phyloP scores from a whole-genome alignment of 2,797 vertebrate species.

The Danio albolineatus region DNA sequence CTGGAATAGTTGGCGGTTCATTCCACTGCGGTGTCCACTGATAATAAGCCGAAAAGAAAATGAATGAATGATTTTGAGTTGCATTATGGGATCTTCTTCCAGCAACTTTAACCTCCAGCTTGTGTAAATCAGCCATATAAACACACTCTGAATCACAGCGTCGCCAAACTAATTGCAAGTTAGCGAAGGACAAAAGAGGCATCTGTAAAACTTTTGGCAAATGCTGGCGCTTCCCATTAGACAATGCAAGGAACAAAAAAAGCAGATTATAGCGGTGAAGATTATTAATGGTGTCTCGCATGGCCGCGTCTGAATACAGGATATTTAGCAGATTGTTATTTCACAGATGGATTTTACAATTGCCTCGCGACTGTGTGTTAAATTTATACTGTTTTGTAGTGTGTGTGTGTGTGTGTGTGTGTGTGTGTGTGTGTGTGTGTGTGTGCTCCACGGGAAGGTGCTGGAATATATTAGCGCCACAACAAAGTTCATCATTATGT shows the following conservation, averaged over 20 bases:
- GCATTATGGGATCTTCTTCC: too few species aligned
- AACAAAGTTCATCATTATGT: slow-evolving; percentile 55
- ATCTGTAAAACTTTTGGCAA: slow-evolving; percentile 50
- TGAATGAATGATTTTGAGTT: too few species aligned
- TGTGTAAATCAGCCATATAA: slow-evolving; percentile 11
- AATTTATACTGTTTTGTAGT: slow-evolving; percentile 67
- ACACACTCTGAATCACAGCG: slow-evolving; percentile 36
- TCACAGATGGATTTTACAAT: slow-evolving; percentile 65
- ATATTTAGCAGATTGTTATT: slow-evolving; percentile 66
- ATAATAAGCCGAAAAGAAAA: too few species aligned
- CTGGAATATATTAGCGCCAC: slow-evolving; percentile 61
- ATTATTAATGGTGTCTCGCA: slow-evolving; percentile 61
- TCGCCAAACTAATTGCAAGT: slow-evolving; percentile 55
- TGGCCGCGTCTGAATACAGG: slow-evolving; percentile 56
- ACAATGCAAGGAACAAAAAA: slow-evolving; percentile 39
- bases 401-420: slow-evolving; percentile 56
- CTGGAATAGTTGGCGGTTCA: too few species aligned
- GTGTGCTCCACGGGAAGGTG: slow-evolving; percentile 58
- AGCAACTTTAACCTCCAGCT: too few species aligned
- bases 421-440: slow-evolving; percentile 53
- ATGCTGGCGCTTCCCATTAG: slow-evolving; percentile 49
- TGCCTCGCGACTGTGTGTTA: slow-evolving; percentile 63
- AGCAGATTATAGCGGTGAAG: slow-evolving; percentile 41
- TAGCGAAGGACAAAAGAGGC: slow-evolving; percentile 58
- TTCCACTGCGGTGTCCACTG: too few species aligned